Evolutionary conservation across 2,888 invertebrate species (phyloP), one percentile per base, ranked within the genome.

Genomic region (Sminthurides aquaticus): DNA sequence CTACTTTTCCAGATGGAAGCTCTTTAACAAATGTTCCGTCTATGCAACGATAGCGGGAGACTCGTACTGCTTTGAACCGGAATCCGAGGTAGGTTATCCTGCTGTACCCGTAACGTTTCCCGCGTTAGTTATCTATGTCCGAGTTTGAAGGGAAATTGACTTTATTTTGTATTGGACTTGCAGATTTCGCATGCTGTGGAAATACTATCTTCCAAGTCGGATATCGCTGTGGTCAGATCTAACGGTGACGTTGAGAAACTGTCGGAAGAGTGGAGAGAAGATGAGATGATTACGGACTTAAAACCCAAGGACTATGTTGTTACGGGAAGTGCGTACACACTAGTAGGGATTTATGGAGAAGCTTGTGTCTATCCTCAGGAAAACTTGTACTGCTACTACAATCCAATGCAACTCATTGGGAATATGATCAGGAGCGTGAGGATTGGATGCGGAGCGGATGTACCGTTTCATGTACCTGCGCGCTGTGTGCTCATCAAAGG

Each of bases 401-500:
- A 29, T 28, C 61, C 61, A 2, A 22, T 8, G 24, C 55, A 61
- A 20, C 25, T 55, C 20, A 29, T 61, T 29, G 61, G 61, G 5
- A n/a, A 25, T 8, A 3, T 24, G 2, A 29, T 55, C n/a, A 3
- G 18, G 15, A 20, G 15, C 5, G 26, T 55, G 18, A 52, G 25
- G 1, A 29, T 2, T 2, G 61, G 54, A 1, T 61, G 61, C 24
- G 11, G 20, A 3, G 55, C 52, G 20, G 61, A 61, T 24, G 2
- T 55, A 27, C 61, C 61, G 20, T 55, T 20, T 29, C 3, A 54
- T 3, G n/a, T 29, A 18, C 55, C 61, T 8, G 11, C 54, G 2
- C 25, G 18, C 22, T 61, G 61, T 52, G 61, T 22, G 29, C 55
- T 55, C 34, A 52, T 52, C 11, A 61, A 61, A 61, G 61, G 61